Percentiles rank a stretch among this genome's conserved stretches.
These are phyloP conservation scores for Lagorchestes hirsutus DNA, from an alignment of 2,797 vertebrate genomes.

Conservation along the genomic window DNA sequence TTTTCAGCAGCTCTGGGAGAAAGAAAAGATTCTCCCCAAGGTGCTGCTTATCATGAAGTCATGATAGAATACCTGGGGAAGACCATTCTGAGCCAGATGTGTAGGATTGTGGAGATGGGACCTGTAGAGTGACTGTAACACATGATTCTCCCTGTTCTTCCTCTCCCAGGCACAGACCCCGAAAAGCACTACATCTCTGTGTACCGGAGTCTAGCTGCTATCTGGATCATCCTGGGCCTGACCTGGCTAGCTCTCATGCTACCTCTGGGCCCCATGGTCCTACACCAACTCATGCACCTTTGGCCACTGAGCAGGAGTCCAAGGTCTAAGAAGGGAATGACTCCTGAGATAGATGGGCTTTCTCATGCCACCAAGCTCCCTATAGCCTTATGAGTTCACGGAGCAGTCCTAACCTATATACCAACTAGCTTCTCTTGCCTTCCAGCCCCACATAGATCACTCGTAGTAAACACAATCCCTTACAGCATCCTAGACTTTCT, in stretches of 20 bases:
- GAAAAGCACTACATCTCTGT: constrained; percentile 85
- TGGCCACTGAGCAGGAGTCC: constrained; percentile 62
- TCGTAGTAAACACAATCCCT: not conserved
- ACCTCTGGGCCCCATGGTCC: constrained; percentile 66
- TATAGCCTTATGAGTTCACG: constrained; percentile 62
- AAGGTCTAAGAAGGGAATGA: constrained; percentile 38
- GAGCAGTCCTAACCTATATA: not conserved
- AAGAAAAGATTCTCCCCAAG: not conserved
- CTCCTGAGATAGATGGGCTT: constrained; percentile 13
- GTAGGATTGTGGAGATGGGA: not conserved
- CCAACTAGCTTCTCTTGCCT: not conserved
- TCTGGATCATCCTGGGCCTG: constrained; percentile 88
- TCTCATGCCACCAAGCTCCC: constrained; percentile 69
- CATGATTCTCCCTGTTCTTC: constrained; percentile 7
- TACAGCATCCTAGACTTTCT: not conserved
- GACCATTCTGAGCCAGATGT: not conserved
- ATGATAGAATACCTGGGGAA: not conserved
- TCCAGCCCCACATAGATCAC: not conserved
- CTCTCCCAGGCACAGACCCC: constrained; percentile 85
- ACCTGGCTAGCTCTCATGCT: constrained; percentile 87
- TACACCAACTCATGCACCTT: constrained; percentile 71
- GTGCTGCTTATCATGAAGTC: not conserved
- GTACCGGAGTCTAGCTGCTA: constrained; percentile 85
- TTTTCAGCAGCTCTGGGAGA: not conserved
- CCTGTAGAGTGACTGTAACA: not conserved